A percentile compares a stretch with the other conserved stretches of the same genome.
These are phyloP conservation scores for Podarcis cretensis DNA, from an alignment of 2,113 vertebrate genomes.

Conservation along the genomic window DNA sequence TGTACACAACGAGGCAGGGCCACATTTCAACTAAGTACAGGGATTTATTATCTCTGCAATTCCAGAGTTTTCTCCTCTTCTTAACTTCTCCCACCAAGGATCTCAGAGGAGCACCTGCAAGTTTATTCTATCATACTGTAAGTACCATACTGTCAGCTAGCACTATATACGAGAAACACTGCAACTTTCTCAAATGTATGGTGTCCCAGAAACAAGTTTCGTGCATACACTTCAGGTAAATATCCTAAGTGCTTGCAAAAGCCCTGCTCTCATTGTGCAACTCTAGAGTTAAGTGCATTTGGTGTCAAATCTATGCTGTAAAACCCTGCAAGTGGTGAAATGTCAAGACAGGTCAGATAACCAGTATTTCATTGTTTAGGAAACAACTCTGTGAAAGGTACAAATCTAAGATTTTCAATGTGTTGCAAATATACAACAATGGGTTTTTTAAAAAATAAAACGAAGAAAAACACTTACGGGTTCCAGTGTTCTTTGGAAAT, in stretches of 20 bases:
- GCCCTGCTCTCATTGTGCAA: constrained; percentile 39
- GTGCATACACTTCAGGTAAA: neutral
- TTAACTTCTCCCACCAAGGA: neutral
- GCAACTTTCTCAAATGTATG: neutral
- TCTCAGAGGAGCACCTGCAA: neutral
- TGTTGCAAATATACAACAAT: neutral
- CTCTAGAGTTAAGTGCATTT: constrained; percentile 47
- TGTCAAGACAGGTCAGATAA: neutral
- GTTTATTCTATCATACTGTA: neutral
- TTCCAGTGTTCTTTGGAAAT: constrained; percentile 99
- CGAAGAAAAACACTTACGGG: constrained; percentile 84
- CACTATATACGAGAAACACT: too few relatives aligned
- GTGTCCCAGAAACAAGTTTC: neutral
- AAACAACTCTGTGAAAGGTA: neutral
- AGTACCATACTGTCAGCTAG: neutral
- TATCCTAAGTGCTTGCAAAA: constrained; percentile 44
- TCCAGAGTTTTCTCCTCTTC: neutral
- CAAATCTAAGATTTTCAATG: too few relatives aligned
- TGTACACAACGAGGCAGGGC: neutral
- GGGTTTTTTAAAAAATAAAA: too few relatives aligned
- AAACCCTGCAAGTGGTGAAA: neutral
- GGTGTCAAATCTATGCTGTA: constrained; percentile 19
- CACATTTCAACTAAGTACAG: neutral
- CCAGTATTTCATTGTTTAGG: neutral
- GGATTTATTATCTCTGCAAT: neutral